Percentiles rank a stretch among this genome's conserved stretches.
These are phyloP conservation scores for Leucophora obtusa DNA, from an alignment of 2,888 invertebrate species.

Conservation along the genomic window DNA sequence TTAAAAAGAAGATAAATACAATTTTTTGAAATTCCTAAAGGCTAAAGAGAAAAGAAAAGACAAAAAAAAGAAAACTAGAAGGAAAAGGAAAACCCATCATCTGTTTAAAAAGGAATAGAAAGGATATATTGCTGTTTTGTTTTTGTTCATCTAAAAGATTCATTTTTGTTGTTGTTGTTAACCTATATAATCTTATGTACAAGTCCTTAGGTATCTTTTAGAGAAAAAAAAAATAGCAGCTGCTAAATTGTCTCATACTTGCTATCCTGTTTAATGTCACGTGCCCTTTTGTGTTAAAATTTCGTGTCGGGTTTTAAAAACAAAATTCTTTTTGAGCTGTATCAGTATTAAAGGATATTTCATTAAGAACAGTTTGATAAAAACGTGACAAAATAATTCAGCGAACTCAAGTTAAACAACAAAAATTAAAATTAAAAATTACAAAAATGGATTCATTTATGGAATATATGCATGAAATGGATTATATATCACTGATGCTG, in stretches of 20 bases:
- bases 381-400: not conserved
- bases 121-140: not conserved
- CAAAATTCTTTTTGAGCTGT: not conserved
- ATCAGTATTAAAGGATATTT: constrained; percentile 34
- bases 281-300: not conserved
- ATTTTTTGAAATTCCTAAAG: not conserved
- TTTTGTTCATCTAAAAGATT: constrained; percentile 1
- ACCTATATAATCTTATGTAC: no score
- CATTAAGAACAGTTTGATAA: constrained; percentile 14
- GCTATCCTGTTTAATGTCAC: not conserved
- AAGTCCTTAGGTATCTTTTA: constrained; percentile 21
- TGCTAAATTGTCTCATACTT: not conserved
- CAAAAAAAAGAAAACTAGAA: not conserved
- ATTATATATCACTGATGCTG: constrained; percentile 44
- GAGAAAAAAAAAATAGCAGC: constrained; percentile 8
- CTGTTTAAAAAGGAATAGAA: not conserved
- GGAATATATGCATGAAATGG: constrained; percentile 43
- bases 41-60: not conserved
- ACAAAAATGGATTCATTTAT: constrained; percentile 43
- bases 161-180: constrained; percentile 10
- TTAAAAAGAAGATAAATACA: not conserved
- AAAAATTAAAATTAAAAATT: not conserved
- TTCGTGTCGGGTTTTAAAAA: not conserved
- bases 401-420: not conserved
- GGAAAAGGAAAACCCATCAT: not conserved